Conservation (phyloP, 2,113 vertebrate genomes). For the Myocastor coypus region DNA sequence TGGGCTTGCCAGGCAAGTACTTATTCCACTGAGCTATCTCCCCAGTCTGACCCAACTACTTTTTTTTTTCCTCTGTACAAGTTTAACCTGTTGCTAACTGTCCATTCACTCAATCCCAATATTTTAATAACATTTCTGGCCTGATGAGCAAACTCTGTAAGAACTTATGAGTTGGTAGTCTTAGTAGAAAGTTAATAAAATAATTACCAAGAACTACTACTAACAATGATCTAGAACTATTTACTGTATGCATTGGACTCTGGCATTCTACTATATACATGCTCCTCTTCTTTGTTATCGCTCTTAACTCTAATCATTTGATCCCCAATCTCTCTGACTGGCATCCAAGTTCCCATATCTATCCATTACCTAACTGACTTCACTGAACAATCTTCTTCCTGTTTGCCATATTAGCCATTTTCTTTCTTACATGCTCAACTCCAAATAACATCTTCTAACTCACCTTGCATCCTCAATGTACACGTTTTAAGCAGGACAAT, state of each 20-base stretch:
- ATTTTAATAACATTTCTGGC: background rate
- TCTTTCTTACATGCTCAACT: background rate
- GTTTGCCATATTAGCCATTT: background rate
- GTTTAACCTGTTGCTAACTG: background rate
- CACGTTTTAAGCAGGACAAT: background rate
- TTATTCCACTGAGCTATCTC: too few relatives aligned
- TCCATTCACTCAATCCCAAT: background rate
- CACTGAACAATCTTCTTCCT: background rate
- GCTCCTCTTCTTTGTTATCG: background rate
- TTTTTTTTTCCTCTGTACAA: background rate
- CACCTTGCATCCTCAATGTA: background rate
- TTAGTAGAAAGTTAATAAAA: background rate
- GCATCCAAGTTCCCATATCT: background rate
- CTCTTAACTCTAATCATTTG: background rate
- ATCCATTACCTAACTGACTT: background rate
- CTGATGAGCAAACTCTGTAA: background rate
- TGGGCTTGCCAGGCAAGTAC: too few relatives aligned
- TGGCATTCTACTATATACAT: background rate
- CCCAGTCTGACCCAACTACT: too few relatives aligned
- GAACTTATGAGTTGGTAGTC: background rate
- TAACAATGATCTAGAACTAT: background rate
- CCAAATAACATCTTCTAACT: background rate
- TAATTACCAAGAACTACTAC: background rate
- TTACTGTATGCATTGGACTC: background rate
- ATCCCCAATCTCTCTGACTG: background rate